Evolutionary conservation across 2,888 invertebrate species (phyloP).

Genomic region (Neuroscelio doddi): DNA sequence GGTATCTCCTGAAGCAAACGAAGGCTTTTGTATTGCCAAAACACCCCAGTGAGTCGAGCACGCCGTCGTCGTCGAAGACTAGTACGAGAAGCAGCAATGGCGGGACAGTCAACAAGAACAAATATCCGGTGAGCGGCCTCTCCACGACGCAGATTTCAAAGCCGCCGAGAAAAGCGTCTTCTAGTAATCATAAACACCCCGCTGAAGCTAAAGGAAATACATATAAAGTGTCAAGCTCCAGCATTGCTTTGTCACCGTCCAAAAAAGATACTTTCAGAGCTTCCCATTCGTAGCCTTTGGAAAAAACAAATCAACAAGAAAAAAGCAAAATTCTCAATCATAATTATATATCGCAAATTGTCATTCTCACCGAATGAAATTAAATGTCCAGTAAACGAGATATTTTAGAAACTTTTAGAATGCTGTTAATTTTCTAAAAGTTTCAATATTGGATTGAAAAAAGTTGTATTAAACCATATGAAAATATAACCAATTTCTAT

Average conservation of each 20-base stretch:
- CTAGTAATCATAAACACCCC: constrained; percentile 80
- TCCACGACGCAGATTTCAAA: constrained; percentile 76
- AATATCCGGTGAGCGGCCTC: constrained; percentile 80
- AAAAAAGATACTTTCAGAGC: constrained; percentile 65
- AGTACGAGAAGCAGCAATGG: constrained; percentile 59
- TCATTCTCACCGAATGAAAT: too few relatives aligned
- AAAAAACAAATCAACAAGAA: too few relatives aligned
- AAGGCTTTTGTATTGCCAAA: constrained; percentile 89
- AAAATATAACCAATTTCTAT: too few relatives aligned
- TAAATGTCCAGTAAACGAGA: too few relatives aligned
- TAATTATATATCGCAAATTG: too few relatives aligned
- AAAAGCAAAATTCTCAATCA: too few relatives aligned
- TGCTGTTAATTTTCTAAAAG: too few relatives aligned
- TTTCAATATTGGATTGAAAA: too few relatives aligned
- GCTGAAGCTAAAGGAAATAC: constrained; percentile 76
- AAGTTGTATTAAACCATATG: too few relatives aligned
- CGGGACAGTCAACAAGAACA: constrained; percentile 74
- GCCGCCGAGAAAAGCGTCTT: constrained; percentile 75
- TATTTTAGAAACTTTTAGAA: too few relatives aligned
- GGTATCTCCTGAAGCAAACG: constrained; percentile 89
- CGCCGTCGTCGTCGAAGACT: constrained; percentile 48
- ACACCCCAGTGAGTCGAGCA: constrained; percentile 71
- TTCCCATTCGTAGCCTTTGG: constrained; percentile 62
- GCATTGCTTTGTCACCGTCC: constrained; percentile 48
- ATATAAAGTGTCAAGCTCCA: constrained; percentile 51